Conservation (phyloP, 2,113 vertebrate genomes). For the Semnornis frantzii region DNA sequence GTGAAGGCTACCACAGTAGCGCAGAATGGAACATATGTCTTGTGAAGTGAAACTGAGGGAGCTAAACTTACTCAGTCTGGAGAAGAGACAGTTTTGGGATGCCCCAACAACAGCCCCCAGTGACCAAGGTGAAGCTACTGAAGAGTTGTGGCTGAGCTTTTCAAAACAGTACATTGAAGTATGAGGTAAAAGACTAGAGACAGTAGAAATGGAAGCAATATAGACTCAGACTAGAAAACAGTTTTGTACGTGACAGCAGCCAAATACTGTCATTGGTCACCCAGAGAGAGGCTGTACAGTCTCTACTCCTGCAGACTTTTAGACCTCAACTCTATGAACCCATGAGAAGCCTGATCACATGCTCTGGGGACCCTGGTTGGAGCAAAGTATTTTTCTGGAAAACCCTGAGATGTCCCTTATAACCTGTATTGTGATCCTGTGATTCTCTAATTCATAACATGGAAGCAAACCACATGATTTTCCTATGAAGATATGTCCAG, state of each 20-base stretch:
- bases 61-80: neutral
- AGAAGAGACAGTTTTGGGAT: neutral
- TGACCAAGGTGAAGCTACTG: neutral
- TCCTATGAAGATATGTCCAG: neutral
- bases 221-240: neutral
- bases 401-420: neutral
- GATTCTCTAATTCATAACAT: neutral
- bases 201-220: neutral
- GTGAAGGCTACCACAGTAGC: neutral
- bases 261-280: neutral
- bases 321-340: neutral
- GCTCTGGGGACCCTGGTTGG: neutral
- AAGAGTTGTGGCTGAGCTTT: neutral
- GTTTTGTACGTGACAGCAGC: neutral
- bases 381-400: neutral
- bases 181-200: neutral
- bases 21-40: too few species aligned
- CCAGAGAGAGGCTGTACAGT: neutral
- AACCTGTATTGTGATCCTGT: neutral
- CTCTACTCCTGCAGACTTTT: neutral
- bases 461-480: fast-evolving
- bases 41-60: neutral
- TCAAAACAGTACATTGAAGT: neutral
- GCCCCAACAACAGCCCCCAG: fast-evolving
- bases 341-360: neutral